Evolutionary conservation across 2,113 vertebrate genomes (phyloP).

Genomic region (Chinchilla lanigera): DNA sequence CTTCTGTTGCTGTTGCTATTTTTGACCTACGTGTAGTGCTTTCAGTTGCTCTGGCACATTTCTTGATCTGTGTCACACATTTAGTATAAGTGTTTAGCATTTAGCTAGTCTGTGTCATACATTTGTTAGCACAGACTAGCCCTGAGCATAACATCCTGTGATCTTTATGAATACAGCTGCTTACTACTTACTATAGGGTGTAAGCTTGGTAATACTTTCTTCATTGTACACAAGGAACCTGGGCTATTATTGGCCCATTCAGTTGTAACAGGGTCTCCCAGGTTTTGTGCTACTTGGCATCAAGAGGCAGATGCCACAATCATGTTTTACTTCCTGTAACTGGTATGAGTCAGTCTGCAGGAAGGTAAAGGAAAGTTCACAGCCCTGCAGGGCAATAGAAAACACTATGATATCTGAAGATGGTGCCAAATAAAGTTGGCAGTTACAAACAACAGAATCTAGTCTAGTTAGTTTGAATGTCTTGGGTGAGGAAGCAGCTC

Average conservation of each 20-base stretch:
- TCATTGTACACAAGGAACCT: not conserved
- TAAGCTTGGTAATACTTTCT: not conserved
- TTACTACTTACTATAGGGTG: not conserved
- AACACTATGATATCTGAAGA: not conserved
- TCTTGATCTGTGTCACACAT: not conserved
- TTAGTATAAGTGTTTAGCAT: not conserved
- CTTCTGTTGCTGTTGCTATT: not conserved
- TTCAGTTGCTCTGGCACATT: not conserved
- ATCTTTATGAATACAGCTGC: not conserved
- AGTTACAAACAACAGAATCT: not conserved
- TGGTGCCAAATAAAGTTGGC: not conserved
- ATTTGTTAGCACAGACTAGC: not conserved
- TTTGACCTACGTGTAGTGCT: not conserved
- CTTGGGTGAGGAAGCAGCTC: not conserved
- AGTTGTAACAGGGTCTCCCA: not conserved
- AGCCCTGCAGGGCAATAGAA: not conserved
- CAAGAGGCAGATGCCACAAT: not conserved
- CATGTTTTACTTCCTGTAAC: not conserved
- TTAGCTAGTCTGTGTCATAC: not conserved
- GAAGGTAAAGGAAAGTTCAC: not conserved
- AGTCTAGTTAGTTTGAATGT: not conserved
- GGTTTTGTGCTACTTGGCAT: not conserved
- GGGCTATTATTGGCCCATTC: not conserved
- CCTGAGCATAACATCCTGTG: not conserved
- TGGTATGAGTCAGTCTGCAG: not conserved